Base-by-base conservation (phyloP, 1,140 invertebrate genomes). In the Drosophila repletoides region DNA sequence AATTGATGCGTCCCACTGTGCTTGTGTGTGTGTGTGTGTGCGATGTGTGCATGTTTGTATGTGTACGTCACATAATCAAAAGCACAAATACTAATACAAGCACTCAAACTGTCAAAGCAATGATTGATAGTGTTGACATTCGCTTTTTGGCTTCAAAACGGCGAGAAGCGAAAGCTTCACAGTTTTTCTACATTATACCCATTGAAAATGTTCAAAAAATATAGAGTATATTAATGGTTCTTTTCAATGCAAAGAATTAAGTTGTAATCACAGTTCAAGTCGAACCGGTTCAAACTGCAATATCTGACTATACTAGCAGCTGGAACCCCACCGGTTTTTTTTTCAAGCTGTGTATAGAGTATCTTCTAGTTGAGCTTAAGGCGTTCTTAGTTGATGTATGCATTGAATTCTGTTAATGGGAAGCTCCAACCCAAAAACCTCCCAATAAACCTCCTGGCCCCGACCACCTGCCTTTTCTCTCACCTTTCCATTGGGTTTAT, bases 11-110 rank as follows among this genome's bases (percentile, higher is more conserved):
- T 34, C 48, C 38, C 21, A n/a, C n/a, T n/a, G n/a, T n/a, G 28
- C 49, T 28, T 28, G 24, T 21, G 36, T 26, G 22, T 53, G 72
- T 19, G 48, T 36, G 17, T 55, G 7, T 21, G 36, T 51, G 21
- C 43, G 55, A 15, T 33, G 26, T 14, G 29, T 51, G 38, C 28
- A 12, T 63, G 34, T 48, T 33, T 45, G 58, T 31, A 24, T 61
- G 59, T 72, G 67, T 26, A 41, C 40, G 68, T 72, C 81, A 80
- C 81, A 86, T 86, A 86, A 86, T 86, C 80, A 86, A 86, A 86
- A 87, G 81, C 81, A 80, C 80, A 86, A 86, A 86, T 86, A 86
- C 80, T 86, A 86, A 86, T 87, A 86, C 80, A 86, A 87, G 80
- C 80, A 86, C 80, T 86, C 81, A 86, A 86, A 86, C 80, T 86